Base-by-base conservation (phyloP, 1,140 invertebrate genomes). In the Lucilia cuprina region DNA sequence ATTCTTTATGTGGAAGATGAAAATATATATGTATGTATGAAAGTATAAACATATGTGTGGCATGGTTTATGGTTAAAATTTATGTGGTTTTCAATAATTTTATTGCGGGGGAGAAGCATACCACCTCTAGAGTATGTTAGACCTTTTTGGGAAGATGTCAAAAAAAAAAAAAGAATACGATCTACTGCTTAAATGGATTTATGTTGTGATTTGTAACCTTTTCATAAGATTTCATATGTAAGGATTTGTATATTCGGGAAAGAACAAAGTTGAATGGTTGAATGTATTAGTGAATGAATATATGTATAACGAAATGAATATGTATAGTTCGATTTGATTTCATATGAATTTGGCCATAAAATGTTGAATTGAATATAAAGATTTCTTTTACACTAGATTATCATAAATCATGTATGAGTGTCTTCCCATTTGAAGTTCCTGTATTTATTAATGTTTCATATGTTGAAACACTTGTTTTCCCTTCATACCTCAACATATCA, bases 391-490 rank as follows among this genome's bases (percentile, higher is more conserved):
- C 41, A 17, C n/a, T 14, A 80, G 77, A 49, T 80, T 80, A 80
- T 80, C 77, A 80, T 80, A 80, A 80, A 80, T 80, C 77, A 80
- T 80, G n/a, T 80, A 80, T 80, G 77, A 21, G 41, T 80, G 41
- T n/a, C 41, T 41, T 41, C 41, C 41, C 41, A 8, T 41, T 41
- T 41, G 2, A 5, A 41, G n/a, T 80, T 7, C 19, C 86, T 87
- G 88, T 87, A 74, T 86, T 9, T n/a, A 35, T 77, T 34, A 74
- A 35, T 41, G 75, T 35, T 77, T 35, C 74, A 77, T 77, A 41
- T 74, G 35, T 1, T 65, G 8, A 21, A 70, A 8, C 17, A 9
- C 17, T 17, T 70, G n/a, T 17, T 60, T 21, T 70, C n/a, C 19
- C n/a, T 21, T 70, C 65, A 70, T 70, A 19, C 65, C 65, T 70